Base-by-base conservation (phyloP, 2,888 invertebrate species). In the Habroteleia sp. region DNA sequence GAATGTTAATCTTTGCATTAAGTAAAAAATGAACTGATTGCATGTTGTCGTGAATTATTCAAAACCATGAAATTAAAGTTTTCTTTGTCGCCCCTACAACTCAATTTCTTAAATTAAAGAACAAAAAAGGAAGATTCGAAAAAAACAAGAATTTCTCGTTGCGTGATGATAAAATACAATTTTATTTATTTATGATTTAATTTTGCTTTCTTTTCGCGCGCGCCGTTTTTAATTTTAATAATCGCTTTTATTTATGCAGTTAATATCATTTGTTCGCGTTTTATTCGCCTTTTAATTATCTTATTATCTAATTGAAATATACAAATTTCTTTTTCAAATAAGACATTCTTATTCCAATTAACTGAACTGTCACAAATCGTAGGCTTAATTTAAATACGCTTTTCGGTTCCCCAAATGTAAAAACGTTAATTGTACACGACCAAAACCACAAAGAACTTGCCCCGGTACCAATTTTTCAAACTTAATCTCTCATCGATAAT, bases 401-500 rank as follows among this genome's bases (percentile, higher is more conserved):
- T 25, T 33, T 31, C 25, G 27, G 35, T 60, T 16, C 27, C 17
- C 10, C 14, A 37, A 35, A 58, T 25, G 60, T 60, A 46, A 37
- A 60, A 62, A 48, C 23, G 60, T 44, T 17, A 25, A 27, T 48
- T 11, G 48, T 31, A 48, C 41, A 48, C 11, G 48, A 41, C n/a
- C 29, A 20, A 42, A 52, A 52, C 25, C 33, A 63, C 63, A 52
- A 63, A 23, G 29, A 25, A 7, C 31, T n/a, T 14, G 42, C 7
- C 7, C 11, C 10, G 10, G 42, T 33, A 25, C 20, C 44, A 37
- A 68, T 58, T 58, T 58, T 68, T 68, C 50, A 68, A 58, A 17
- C 8, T 23, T 58, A 65, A 68, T 68, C 68, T 68, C 41, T 50
- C 50, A 42, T 58, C 58, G 58, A 68, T 58, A 50, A 58, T 68